phyloP scores from a whole-genome alignment of 1,140 invertebrate genomes.

The Pararge aegeria region DNA sequence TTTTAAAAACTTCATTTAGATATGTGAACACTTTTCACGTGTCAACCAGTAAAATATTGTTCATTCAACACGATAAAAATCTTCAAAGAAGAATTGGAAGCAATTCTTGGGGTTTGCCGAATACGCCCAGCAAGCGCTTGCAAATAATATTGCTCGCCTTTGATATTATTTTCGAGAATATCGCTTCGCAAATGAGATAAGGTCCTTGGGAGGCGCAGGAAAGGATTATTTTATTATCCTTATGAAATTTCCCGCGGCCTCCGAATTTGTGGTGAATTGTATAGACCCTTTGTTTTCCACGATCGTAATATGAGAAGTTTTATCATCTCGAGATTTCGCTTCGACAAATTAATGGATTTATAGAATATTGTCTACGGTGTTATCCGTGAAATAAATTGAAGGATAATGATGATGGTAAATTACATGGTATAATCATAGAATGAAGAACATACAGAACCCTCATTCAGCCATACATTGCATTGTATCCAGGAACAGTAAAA shows the following conservation, averaged over 20 bases:
- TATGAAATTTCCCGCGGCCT: slow-evolving; percentile 41
- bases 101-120: neutral
- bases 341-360: neutral
- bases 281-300: slow-evolving; percentile 11
- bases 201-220: slow-evolving; percentile 34
- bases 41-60: neutral
- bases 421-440: no score
- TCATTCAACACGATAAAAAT: neutral
- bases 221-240: slow-evolving; percentile 59
- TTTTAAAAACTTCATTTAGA: no score
- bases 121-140: slow-evolving; percentile 23
- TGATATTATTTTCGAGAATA: slow-evolving; percentile 47
- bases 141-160: slow-evolving; percentile 39
- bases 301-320: slow-evolving; percentile 1
- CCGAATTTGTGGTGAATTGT: slow-evolving; percentile 26
- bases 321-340: neutral
- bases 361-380: neutral
- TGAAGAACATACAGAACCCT: no score
- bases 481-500: no score
- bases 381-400: no score
- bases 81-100: neutral
- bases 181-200: slow-evolving; percentile 49
- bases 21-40: no score
- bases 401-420: no score
- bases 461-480: no score